Evolutionary conservation across 2,888 invertebrate species (phyloP).

Genomic region (Sympetrum striolatum): DNA sequence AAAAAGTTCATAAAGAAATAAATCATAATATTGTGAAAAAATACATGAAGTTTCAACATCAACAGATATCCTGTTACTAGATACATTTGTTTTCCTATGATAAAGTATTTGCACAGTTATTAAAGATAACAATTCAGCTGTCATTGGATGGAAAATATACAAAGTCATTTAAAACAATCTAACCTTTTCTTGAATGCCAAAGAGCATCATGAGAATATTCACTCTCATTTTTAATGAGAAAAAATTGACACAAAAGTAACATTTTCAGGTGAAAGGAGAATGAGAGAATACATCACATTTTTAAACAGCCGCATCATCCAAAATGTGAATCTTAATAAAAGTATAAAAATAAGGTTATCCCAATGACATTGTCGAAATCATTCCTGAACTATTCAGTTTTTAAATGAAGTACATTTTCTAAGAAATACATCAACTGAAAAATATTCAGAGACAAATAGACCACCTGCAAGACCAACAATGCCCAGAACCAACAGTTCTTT

Average conservation of each 20-base stretch:
- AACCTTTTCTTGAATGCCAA: neutral
- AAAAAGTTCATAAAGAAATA: neutral
- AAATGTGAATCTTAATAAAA: neutral
- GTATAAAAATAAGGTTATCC: neutral
- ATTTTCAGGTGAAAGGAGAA: neutral
- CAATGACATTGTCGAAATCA: neutral
- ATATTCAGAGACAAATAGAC: neutral
- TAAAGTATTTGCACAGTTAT: neutral
- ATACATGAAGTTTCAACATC: neutral
- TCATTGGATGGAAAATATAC: neutral
- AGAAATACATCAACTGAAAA: neutral
- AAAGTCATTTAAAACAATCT: neutral
- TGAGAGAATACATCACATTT: neutral
- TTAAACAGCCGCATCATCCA: neutral
- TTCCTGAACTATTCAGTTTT: neutral
- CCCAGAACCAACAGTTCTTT: neutral
- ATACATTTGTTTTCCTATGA: neutral
- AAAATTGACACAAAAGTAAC: neutral
- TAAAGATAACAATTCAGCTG: neutral
- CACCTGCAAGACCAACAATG: neutral
- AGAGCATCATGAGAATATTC: neutral
- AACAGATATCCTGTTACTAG: neutral
- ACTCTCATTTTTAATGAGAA: neutral
- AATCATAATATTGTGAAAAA: neutral
- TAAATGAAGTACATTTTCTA: neutral